Base-by-base conservation (phyloP, 2,888 invertebrate genomes). In the Drosophila greeni region DNA sequence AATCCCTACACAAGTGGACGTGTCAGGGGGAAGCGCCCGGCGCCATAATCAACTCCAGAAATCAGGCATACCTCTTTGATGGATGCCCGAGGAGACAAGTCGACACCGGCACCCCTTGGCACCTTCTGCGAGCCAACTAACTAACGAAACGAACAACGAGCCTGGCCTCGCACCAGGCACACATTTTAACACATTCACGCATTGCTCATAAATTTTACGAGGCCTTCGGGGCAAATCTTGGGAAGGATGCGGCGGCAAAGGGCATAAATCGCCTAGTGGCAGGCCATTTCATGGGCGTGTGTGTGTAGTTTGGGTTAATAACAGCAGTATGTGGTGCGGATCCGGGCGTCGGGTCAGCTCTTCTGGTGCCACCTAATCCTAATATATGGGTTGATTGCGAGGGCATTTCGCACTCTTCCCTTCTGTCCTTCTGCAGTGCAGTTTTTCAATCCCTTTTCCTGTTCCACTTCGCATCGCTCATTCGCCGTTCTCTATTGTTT, bases 201-300 rank as follows among this genome's bases (percentile, higher is more conserved):
- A 75, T 57, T 75, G 78, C 78, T 75, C 73, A 70, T 75, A 78
- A 70, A 78, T 72, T 75, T 78, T 47, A 75, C 67, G 75, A 72
- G 64, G 64, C 75, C 49, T 49, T 29, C 16, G 56, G 58, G 72
- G 54, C 40, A 42, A 39, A 37, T 42, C 31, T 43, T 52, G 48
- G 55, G 29, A 20, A 37, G 51, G 26, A 43, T 18, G 48, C 24
- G n/a, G 18, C 12, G 26, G 34, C 53, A 42, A 9, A 53, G 18
- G 14, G 31, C 74, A 70, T 74, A 76, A 76, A 74, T 74, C 70
- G 45, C 54, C 70, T 42, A 61, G 52, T 55, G 70, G 52, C 73
- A 57, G 56, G 47, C 26, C 52, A 40, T 33, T 52, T 52, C 45
- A 59, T 42, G 34, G 45, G 26, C 36, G 47, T 40, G 26, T 36